phyloP scores from a whole-genome alignment of 2,797 vertebrate genomes.

The Danio choprae region DNA sequence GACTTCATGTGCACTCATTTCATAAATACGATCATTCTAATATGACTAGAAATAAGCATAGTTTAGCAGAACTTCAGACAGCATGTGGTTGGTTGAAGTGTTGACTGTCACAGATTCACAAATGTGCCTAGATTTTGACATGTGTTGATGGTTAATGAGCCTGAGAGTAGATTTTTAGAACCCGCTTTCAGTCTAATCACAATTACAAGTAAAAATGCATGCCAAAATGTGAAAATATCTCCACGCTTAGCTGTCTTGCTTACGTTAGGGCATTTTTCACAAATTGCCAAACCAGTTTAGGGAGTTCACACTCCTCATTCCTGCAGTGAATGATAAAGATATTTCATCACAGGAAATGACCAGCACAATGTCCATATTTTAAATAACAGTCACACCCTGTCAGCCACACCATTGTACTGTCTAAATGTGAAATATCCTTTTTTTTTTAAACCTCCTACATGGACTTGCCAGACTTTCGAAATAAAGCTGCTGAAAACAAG shows the following conservation, averaged over 20 bases:
- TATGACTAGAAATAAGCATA: background rate
- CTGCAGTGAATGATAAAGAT: slow-evolving; percentile 33
- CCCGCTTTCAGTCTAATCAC: background rate
- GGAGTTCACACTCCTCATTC: slow-evolving; percentile 42
- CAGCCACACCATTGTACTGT: background rate
- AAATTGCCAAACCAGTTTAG: slow-evolving; percentile 56
- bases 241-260: slow-evolving; percentile 47
- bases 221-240: background rate
- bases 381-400: slow-evolving; percentile 20
- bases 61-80: background rate
- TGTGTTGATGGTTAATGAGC: background rate
- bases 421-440: background rate
- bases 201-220: background rate
- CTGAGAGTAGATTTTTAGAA: background rate
- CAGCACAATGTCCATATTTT: slow-evolving; percentile 34
- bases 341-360: slow-evolving; percentile 50
- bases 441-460: background rate
- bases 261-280: slow-evolving; percentile 64
- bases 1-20: background rate
- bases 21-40: background rate
- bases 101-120: background rate
- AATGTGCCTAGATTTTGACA: background rate
- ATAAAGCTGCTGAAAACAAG: background rate
- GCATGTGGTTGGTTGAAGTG: background rate
- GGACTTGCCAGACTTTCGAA: background rate